Conservation (phyloP, 2,113 vertebrate species). For the Tetrao urogallus region DNA sequence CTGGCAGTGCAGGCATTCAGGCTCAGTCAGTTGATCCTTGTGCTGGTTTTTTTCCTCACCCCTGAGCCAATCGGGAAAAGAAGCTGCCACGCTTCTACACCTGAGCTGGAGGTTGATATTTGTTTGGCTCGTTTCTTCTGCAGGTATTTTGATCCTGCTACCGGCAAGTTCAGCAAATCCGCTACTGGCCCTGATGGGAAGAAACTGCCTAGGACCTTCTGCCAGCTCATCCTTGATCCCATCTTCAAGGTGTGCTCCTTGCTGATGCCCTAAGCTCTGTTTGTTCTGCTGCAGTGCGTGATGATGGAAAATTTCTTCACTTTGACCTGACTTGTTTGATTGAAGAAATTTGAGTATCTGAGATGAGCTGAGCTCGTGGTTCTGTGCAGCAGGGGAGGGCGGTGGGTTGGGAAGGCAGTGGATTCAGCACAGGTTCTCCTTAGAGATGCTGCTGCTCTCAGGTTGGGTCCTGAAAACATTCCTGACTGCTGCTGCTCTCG, state of each 20-base stretch:
- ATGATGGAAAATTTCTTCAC: conserved; percentile 90
- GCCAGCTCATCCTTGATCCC: conserved; percentile 92
- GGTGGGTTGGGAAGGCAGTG: neutral
- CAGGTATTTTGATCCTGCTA: conserved; percentile 89
- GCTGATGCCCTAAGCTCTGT: rapidly evolving
- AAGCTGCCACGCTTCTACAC: rapidly evolving
- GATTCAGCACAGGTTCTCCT: neutral
- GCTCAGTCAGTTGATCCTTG: rapidly evolving
- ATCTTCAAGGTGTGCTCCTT: conserved; percentile 90
- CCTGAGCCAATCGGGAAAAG: neutral
- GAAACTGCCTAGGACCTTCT: conserved; percentile 88
- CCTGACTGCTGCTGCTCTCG: rapidly evolving
- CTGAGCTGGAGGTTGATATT: rapidly evolving
- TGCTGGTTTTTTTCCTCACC: neutral
- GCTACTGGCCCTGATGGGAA: conserved; percentile 82
- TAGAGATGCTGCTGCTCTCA: neutral
- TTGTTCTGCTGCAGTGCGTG: conserved; percentile 49
- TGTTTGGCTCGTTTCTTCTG: neutral
- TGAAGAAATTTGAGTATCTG: conserved; percentile 85
- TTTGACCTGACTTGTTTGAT: conserved; percentile 85
- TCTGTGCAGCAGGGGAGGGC: neutral
- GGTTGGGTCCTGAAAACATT: rapidly evolving
- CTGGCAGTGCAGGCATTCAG: rapidly evolving
- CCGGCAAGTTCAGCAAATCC: conserved; percentile 89
- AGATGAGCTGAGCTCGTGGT: neutral